Percentiles rank a stretch among this genome's conserved stretches.
These are phyloP conservation scores for Gallinago undulata DNA, from an alignment of 2,113 vertebrate species.

Conservation along the genomic window DNA sequence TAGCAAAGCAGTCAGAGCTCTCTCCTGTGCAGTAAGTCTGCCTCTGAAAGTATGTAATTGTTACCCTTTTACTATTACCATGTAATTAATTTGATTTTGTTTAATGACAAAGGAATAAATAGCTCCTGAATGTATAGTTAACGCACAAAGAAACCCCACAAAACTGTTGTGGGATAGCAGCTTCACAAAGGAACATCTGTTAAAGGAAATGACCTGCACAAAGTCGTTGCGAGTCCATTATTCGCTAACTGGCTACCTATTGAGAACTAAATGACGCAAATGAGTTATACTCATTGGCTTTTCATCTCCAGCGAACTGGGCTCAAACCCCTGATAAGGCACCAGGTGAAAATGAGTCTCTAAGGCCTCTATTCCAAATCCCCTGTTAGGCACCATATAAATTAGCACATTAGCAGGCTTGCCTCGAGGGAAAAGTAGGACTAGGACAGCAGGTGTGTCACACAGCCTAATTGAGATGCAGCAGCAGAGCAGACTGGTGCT, in stretches of 20 bases:
- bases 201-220: slow-evolving; percentile 41
- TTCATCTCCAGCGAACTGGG: not conserved
- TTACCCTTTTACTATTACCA: not conserved
- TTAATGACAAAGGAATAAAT: not conserved
- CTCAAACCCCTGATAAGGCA: slow-evolving; percentile 34
- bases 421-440: not conserved
- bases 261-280: slow-evolving; percentile 39
- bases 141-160: not conserved
- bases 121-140: not conserved
- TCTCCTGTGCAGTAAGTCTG: not conserved
- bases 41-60: not conserved
- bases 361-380: slow-evolving; percentile 1
- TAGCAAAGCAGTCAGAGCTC: not conserved
- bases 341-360: slow-evolving; percentile 34
- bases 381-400: slow-evolving; percentile 20
- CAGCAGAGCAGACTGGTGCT: not conserved
- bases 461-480: not conserved
- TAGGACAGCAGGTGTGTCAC: slow-evolving; percentile 25
- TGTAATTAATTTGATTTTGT: not conserved
- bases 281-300: slow-evolving; percentile 21
- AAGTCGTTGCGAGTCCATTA: slow-evolving; percentile 30
- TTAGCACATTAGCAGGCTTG: slow-evolving; percentile 13
- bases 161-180: not conserved
- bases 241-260: slow-evolving; percentile 33
- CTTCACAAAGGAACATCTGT: slow-evolving; percentile 42